These are phyloP conservation scores for Agonopterix alstromeriana DNA, from an alignment of 2,888 invertebrate species.

Conservation along the genomic window DNA sequence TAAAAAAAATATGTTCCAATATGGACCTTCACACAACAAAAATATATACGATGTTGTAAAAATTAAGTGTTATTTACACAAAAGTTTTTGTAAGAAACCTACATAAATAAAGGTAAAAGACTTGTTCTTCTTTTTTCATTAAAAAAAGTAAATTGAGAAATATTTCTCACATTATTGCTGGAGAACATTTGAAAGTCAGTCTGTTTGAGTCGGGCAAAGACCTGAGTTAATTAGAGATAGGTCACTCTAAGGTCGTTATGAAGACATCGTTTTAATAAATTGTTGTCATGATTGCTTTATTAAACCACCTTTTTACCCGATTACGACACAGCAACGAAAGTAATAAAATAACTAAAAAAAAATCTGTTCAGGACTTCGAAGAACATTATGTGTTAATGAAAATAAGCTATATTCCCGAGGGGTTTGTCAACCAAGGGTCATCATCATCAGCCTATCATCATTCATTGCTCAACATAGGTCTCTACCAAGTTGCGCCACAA, in stretches of 20 bases:
- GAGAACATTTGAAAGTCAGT: conserved; percentile 66
- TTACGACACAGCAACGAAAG: too few species aligned
- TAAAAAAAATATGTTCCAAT: too few species aligned
- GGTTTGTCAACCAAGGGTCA: too few species aligned
- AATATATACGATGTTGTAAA: not conserved
- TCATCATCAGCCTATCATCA: too few species aligned
- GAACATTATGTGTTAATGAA: too few species aligned
- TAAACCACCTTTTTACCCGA: not conserved
- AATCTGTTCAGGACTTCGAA: too few species aligned
- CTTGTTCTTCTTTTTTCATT: not conserved
- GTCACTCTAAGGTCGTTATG: conserved; percentile 45
- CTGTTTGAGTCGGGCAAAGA: conserved; percentile 51
- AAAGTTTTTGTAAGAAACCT: not conserved
- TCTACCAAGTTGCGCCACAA: too few species aligned
- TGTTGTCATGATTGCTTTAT: not conserved
- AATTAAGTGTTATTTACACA: not conserved
- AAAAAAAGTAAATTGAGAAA: conserved; percentile 34
- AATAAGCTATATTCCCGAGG: too few species aligned
- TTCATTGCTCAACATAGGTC: too few species aligned
- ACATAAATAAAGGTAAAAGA: not conserved
- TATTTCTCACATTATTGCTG: conserved; percentile 50
- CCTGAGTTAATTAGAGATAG: conserved; percentile 55
- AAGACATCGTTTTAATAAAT: conserved; percentile 9
- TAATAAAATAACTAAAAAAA: too few species aligned
- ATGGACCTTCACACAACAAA: not conserved